Base-by-base conservation (phyloP, 2,888 invertebrate species). In the Habroteleia sp. region DNA sequence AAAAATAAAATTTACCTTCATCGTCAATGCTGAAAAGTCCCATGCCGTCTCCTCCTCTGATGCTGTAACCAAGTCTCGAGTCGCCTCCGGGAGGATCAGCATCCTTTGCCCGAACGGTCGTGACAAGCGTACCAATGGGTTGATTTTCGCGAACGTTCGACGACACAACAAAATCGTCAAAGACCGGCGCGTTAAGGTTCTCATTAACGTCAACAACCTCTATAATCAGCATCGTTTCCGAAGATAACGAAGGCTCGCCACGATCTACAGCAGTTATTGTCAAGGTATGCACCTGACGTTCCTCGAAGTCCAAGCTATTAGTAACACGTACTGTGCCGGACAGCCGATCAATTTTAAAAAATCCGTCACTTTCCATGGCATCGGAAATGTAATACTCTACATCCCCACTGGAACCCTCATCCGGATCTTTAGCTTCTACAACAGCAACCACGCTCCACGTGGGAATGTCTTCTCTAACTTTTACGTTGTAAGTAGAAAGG, bases 181-280 rank as follows among this genome's bases (percentile, higher is more conserved):
- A 98, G 77, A 91, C 90, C 0, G 98, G 97, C 54, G 96, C 91
- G 89, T 93, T 93, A 60, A 93, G 90, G 89, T 98, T 98, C 89
- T 98, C 98, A 89, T 98, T 97, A 10, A 98, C 97, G 89, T 98
- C 98, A 79, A 95, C 94, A 74, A 96, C 92, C 89, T 97, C 96
- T 54, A 98, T 92, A 50, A 94, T 92, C 25, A 98, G 92, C 69
- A 93, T 92, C 66, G 96, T 94, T 83, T 95, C 94, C 0, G 96
- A 92, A 72, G 93, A 93, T 76, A 97, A 89, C 2, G 95, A 91
- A 0, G 96, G 97, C 60, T 92, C 92, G 0, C 97, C 98, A 23
- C 93, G 92, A 90, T 98, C 98, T 41, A 92, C 92, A 0, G 97
- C 98, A 65, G 93, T 92, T 58, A 97, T 94, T 54, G 94, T 93